phyloP scores from a whole-genome alignment of 2,113 vertebrate genomes.

The Passer montanus region DNA sequence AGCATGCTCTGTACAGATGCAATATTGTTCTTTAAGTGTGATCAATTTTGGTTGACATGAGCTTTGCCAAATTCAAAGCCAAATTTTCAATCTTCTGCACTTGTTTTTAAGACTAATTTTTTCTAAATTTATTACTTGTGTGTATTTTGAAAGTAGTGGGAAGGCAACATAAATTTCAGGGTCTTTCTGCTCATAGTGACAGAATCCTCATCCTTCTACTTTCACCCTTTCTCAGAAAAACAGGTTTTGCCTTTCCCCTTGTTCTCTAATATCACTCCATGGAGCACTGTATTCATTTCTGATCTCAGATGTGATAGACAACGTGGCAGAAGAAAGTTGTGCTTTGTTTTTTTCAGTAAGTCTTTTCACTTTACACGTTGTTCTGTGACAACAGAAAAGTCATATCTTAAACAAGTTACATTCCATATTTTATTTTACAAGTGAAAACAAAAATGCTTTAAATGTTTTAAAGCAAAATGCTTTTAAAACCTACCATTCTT shows the following conservation, averaged over 20 bases:
- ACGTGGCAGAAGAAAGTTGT: neutral
- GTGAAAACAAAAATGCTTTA: neutral
- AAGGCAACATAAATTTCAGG: neutral
- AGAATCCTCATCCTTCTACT: neutral
- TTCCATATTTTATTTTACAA: neutral
- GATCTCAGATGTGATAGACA: neutral
- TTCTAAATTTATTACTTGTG: neutral
- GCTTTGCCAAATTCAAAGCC: neutral
- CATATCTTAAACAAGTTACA: neutral
- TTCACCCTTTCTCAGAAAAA: neutral
- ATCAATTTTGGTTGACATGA: neutral
- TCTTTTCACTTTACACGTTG: neutral
- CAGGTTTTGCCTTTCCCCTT: neutral
- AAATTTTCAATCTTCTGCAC: neutral
- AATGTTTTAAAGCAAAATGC: too few species aligned
- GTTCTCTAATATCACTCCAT: neutral
- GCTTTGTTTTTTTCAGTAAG: neutral
- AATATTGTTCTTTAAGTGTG: neutral
- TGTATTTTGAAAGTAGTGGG: neutral
- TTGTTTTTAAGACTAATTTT: neutral
- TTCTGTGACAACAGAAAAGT: neutral
- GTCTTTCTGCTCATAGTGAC: neutral
- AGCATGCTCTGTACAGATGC: neutral
- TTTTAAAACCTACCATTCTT: neutral
- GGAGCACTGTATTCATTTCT: neutral